Percentiles rank a stretch among this genome's conserved stretches.
Evolutionary conservation across 2,888 invertebrate species (phyloP).

Genomic region (Drosophila kambysellisi): DNA sequence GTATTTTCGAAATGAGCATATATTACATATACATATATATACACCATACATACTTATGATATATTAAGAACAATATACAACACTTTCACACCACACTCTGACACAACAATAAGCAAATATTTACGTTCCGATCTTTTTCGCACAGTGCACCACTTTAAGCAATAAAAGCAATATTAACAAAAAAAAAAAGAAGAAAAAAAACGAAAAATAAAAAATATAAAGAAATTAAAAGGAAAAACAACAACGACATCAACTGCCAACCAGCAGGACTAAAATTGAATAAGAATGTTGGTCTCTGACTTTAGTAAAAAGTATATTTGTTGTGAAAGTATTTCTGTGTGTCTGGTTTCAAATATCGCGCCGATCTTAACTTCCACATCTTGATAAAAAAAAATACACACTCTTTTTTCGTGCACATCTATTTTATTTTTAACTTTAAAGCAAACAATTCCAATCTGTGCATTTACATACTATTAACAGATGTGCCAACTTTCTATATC

Average conservation of each 20-base stretch:
- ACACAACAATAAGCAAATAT: conserved; percentile 19
- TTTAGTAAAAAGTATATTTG: conserved; percentile 17
- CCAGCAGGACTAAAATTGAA: background rate
- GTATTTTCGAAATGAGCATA: conserved; percentile 22
- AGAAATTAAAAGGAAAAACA: background rate
- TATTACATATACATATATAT: background rate
- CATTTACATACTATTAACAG: conserved; percentile 33
- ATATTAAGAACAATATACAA: conserved; percentile 6
- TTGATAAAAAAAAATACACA: background rate
- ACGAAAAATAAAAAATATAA: background rate
- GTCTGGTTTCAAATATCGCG: conserved; percentile 27
- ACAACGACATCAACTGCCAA: conserved; percentile 1
- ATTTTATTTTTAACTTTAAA: conserved; percentile 11
- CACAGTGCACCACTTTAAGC: conserved; percentile 30
- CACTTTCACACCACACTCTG: conserved; percentile 13
- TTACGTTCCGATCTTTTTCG: conserved; percentile 20
- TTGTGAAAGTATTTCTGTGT: conserved; percentile 28
- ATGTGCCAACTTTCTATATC: conserved; percentile 2
- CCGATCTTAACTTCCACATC: conserved; percentile 15
- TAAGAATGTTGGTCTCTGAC: conserved; percentile 38
- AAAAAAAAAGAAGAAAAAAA: background rate
- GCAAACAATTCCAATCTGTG: conserved; percentile 52
- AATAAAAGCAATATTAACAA: conserved; percentile 16
- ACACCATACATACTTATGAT: conserved; percentile 11
- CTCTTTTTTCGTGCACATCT: background rate